Conservation (phyloP, 2,888 invertebrate species). For the Oxyteleia sp. region DNA sequence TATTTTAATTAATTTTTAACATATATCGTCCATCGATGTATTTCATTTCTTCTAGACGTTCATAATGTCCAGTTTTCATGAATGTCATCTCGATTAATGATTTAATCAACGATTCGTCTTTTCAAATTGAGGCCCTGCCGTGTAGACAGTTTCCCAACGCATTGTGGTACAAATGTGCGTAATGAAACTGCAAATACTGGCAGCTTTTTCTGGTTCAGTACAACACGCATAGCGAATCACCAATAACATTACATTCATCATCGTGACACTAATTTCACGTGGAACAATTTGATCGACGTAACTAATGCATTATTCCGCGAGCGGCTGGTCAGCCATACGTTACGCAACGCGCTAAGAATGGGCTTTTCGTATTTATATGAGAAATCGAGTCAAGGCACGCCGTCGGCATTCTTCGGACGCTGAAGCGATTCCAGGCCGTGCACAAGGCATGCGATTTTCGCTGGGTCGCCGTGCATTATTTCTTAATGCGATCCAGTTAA, state of each 20-base stretch:
- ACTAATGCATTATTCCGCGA: slow-evolving; percentile 35
- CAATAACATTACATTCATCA: slow-evolving; percentile 40
- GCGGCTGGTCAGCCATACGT: not conserved
- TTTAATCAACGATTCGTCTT: too few relatives aligned
- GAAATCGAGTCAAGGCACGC: slow-evolving; percentile 19
- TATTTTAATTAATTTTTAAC: too few relatives aligned
- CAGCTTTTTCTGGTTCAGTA: slow-evolving; percentile 8
- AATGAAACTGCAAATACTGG: slow-evolving; percentile 18
- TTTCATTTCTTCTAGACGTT: too few relatives aligned
- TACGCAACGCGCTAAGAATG: slow-evolving; percentile 5
- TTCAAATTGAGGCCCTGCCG: too few relatives aligned
- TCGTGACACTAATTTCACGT: slow-evolving; percentile 23
- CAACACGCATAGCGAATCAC: slow-evolving; percentile 5
- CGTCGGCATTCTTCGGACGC: not conserved
- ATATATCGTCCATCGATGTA: too few relatives aligned
- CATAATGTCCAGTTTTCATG: too few relatives aligned
- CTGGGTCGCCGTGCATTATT: too few relatives aligned
- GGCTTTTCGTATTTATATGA: slow-evolving; percentile 1
- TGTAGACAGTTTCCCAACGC: too few relatives aligned
- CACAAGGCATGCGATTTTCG: not conserved
- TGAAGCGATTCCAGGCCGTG: not conserved
- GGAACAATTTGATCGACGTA: slow-evolving; percentile 35
- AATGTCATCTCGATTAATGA: too few relatives aligned
- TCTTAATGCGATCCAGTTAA: slow-evolving; percentile 20
- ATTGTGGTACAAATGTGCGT: slow-evolving; percentile 8